phyloP scores from a whole-genome alignment of 2,888 invertebrate genomes.

The Brenthis ino region DNA sequence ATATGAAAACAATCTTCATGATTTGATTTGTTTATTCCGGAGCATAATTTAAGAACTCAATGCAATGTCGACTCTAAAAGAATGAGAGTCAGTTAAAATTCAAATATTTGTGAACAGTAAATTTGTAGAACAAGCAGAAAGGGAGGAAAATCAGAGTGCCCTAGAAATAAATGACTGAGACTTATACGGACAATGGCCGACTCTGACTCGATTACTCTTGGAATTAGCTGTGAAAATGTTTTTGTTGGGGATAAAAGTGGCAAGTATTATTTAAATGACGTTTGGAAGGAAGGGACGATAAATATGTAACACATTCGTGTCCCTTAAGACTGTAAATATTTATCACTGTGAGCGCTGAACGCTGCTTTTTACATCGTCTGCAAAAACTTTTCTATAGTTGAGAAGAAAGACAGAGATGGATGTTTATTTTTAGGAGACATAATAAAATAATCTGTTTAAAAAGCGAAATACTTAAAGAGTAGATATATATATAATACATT shows the following conservation, averaged over 20 bases:
- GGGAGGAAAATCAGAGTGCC: constrained; percentile 55
- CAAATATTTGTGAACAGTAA: constrained; percentile 53
- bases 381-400: constrained; percentile 24
- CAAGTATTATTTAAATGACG: constrained; percentile 21
- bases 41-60: constrained; percentile 42
- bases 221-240: constrained; percentile 64
- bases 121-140: constrained; percentile 50
- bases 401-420: constrained; percentile 9
- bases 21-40: constrained; percentile 40
- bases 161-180: constrained; percentile 61
- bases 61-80: constrained; percentile 60
- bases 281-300: constrained; percentile 7
- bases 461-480: background rate
- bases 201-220: constrained; percentile 64
- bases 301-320: constrained; percentile 20
- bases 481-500: background rate
- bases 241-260: constrained; percentile 37
- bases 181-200: constrained; percentile 54
- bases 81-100: constrained; percentile 57
- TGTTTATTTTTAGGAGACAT: background rate
- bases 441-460: no score
- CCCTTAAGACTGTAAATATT: constrained; percentile 11
- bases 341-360: constrained; percentile 21
- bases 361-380: constrained; percentile 28
- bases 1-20: constrained; percentile 41